These are phyloP conservation scores for Hipparchia sbordonii DNA, from an alignment of 2,888 invertebrate genomes.

Conservation along the genomic window DNA sequence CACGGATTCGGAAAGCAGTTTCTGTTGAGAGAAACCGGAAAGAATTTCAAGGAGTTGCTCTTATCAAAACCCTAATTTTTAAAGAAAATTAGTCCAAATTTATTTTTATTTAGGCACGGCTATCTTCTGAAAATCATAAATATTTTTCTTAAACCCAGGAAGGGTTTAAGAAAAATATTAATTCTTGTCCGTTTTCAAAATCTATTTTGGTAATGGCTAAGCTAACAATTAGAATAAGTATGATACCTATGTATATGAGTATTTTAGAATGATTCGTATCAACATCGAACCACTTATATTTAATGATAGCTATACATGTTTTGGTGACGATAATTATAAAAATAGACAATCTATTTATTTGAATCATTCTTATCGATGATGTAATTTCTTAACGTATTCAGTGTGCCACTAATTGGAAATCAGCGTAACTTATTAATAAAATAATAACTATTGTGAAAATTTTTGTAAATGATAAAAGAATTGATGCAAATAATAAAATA, in stretches of 20 bases:
- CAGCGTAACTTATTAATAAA: background rate
- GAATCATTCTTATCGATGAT: conserved; percentile 11
- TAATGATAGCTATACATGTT: background rate
- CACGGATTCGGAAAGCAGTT: too few species aligned
- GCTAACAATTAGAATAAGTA: background rate
- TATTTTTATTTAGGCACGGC: too few species aligned
- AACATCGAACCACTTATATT: background rate
- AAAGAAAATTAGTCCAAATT: too few species aligned
- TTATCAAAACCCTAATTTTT: too few species aligned
- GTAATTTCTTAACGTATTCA: background rate
- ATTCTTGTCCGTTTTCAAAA: background rate
- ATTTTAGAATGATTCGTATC: background rate
- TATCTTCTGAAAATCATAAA: background rate
- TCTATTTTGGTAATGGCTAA: too few species aligned
- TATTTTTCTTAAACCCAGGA: too few species aligned
- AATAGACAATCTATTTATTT: conserved; percentile 11
- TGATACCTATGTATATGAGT: too few species aligned
- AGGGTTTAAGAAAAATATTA: too few species aligned
- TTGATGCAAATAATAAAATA: background rate
- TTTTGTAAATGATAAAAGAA: background rate
- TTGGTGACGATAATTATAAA: background rate
- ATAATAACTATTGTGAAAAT: background rate
- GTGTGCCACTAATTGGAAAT: background rate
- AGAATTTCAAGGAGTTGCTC: too few species aligned
- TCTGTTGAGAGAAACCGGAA: too few species aligned